Base-by-base conservation (phyloP, 2,888 invertebrate species). In the Phymatocera aterrima region DNA sequence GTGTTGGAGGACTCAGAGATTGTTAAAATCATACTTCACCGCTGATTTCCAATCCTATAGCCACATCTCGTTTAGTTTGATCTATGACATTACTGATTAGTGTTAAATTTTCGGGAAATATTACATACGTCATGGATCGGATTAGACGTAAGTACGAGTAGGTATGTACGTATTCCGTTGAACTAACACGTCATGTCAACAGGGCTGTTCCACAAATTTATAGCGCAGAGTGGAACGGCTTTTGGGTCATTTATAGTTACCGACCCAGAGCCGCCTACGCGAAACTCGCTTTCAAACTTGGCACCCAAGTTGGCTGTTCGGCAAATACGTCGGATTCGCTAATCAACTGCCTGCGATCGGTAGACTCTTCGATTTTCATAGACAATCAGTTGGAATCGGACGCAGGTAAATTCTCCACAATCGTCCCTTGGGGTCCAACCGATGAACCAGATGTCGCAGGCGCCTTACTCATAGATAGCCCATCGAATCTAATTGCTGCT, bases 191-290 rank as follows among this genome's bases (percentile, higher is more conserved):
- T 46, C n/a, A 3, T 40, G n/a, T 15, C 46, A 6, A 57, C 28
- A 57, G 87, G 86, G 0, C 83, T 89, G 8, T 90, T 90, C 68
- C 83, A 88, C 68, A 85, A 82, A 80, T 81, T 85, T 51, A 88
- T 89, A 70, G 79, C 86, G 37, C 85, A 86, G 3, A 86, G 89
- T 40, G 87, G 86, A 10, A 79, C 82, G n/a, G 83, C 85, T 1
- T 21, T 83, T 1, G 72, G 77, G 6, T 3, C 80, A 0, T 86
- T 84, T 84, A 80, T n/a, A n/a, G 80, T 6, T 21, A 84, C 15
- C 84, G 84, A 8, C 43, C 83, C 0, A 80, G 79, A 8, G 68
- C 64, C 2, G 51, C 48, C 2, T 82, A 85, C 24, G 84, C 86
- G 78, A 72, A 79, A 2, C 40, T 70, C 3, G 86, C 87, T 4